phyloP scores from a whole-genome alignment of 2,888 invertebrate genomes.

The Harmothoe impar region DNA sequence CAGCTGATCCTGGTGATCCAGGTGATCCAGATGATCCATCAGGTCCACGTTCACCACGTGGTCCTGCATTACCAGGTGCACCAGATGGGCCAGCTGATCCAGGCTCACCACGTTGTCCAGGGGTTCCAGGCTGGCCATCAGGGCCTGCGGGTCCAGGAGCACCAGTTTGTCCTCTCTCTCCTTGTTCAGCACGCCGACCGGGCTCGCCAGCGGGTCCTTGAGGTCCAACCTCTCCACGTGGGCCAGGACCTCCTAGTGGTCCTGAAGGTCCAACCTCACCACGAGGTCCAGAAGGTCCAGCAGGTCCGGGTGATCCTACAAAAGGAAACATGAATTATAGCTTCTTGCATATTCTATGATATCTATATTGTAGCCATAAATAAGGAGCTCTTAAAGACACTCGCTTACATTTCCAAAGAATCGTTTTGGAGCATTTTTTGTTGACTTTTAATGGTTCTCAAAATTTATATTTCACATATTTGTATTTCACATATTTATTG shows the following conservation, averaged over 20 bases:
- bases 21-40: constrained; percentile 63
- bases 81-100: constrained; percentile 65
- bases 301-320: neutral
- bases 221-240: constrained; percentile 59
- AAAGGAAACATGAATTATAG: too few species aligned
- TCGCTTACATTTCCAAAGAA: too few species aligned
- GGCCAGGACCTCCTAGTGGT: constrained; percentile 67
- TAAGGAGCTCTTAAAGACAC: too few species aligned
- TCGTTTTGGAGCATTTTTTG: too few species aligned
- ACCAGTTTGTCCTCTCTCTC: constrained; percentile 67
- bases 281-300: constrained; percentile 27
- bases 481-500: too few species aligned
- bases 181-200: constrained; percentile 56
- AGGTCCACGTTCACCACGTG: constrained; percentile 72
- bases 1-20: constrained; percentile 61
- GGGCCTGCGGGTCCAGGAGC: constrained; percentile 27
- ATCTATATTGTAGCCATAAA: too few species aligned
- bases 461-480: too few species aligned
- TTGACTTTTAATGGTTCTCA: too few species aligned
- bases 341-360: too few species aligned
- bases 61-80: constrained; percentile 49
- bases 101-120: constrained; percentile 65
- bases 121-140: constrained; percentile 65
- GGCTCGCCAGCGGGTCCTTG: constrained; percentile 62
- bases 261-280: constrained; percentile 60